These are phyloP conservation scores for Leptarthrus brevirostris DNA, from an alignment of 2,888 invertebrate genomes.

Conservation along the genomic window DNA sequence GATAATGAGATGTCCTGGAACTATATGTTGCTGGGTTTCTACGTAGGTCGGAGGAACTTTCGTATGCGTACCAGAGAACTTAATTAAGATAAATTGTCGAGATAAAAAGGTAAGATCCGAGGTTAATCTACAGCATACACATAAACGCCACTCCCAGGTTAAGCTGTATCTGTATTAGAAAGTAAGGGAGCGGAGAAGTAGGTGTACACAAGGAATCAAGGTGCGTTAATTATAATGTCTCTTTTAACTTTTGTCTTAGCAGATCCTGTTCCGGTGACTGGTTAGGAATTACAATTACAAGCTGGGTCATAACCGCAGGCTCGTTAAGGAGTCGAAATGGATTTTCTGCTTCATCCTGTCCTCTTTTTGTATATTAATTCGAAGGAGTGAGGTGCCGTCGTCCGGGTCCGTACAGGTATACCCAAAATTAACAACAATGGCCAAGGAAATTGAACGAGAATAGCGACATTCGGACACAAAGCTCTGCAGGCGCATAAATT, in stretches of 20 bases:
- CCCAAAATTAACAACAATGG: conserved; percentile 6
- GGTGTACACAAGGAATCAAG: conserved; percentile 11
- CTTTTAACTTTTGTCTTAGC: conserved; percentile 41
- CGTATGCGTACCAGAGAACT: conserved; percentile 46
- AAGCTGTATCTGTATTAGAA: not conserved
- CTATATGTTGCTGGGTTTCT: not conserved
- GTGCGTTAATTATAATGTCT: conserved; percentile 44
- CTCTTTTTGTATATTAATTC: too few relatives aligned
- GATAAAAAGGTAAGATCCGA: conserved; percentile 47
- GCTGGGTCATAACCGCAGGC: not conserved
- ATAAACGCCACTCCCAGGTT: not conserved
- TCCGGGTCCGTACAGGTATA: not conserved
- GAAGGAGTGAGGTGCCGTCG: too few relatives aligned
- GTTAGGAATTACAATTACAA: conserved; percentile 17
- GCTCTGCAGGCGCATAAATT: conserved; percentile 41
- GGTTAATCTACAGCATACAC: conserved; percentile 47
- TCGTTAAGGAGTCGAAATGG: conserved; percentile 29
- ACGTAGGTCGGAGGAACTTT: not conserved
- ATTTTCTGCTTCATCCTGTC: conserved; percentile 7
- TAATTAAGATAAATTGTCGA: conserved; percentile 51
- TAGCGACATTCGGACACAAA: not conserved
- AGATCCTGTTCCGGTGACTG: conserved; percentile 19
- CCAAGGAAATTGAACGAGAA: conserved; percentile 16
- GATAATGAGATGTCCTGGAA: conserved; percentile 26
- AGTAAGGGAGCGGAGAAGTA: not conserved